A percentile compares a stretch with the other conserved stretches of the same genome.
These are phyloP conservation scores for Gopherus evgoodei DNA, from an alignment of 2,113 vertebrate species.

Conservation along the genomic window DNA sequence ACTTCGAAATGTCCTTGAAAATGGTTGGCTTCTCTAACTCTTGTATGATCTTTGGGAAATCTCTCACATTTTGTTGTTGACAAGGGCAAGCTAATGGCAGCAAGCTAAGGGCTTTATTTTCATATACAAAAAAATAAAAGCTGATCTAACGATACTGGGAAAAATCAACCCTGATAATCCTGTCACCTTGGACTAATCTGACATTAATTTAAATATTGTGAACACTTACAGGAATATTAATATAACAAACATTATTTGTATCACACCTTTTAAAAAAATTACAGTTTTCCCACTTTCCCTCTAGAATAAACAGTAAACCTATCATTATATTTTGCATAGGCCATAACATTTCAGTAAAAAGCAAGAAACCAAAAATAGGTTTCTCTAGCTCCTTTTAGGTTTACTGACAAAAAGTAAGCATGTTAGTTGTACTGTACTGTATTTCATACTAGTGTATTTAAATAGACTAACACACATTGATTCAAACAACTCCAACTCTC, in stretches of 20 bases:
- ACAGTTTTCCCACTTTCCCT: neutral
- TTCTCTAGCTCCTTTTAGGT: neutral
- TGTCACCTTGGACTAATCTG: neutral
- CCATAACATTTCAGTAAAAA: neutral
- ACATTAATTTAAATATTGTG: neutral
- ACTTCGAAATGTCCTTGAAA: neutral
- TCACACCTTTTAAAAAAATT: neutral
- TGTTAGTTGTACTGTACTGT: neutral
- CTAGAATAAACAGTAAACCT: neutral
- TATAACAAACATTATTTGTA: neutral
- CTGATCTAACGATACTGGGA: neutral
- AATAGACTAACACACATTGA: neutral
- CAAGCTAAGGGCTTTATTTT: constrained; percentile 19
- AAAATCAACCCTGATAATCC: neutral
- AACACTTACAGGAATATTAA: neutral
- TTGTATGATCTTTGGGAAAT: neutral
- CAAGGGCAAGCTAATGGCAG: neutral
- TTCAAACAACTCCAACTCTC: neutral
- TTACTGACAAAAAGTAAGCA: neutral
- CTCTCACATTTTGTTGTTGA: neutral
- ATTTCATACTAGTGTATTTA: neutral
- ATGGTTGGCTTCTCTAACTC: neutral
- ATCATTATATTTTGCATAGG: neutral
- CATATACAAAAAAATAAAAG: neutral
- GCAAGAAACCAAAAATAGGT: neutral